phyloP scores from a whole-genome alignment of 2,113 vertebrate species.

The Dasyurus viverrinus region DNA sequence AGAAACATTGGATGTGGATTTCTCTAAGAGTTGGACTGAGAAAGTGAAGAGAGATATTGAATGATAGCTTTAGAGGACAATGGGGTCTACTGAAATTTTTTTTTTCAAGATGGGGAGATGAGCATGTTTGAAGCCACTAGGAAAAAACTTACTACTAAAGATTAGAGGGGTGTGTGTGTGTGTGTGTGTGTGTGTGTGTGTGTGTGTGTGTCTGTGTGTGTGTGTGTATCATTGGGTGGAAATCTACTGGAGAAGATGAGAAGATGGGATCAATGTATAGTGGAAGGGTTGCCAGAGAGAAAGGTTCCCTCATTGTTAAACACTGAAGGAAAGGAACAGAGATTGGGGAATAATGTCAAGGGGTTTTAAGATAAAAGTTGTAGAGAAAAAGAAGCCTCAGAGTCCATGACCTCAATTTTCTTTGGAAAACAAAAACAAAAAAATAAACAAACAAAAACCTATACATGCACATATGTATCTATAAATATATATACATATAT shows the following conservation, averaged over 20 bases:
- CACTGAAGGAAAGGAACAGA: neutral
- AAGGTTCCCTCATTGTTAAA: neutral
- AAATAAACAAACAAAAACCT: too few species aligned
- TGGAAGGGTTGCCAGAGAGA: neutral
- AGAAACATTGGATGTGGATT: neutral
- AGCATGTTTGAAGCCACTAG: neutral
- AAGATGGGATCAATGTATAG: neutral
- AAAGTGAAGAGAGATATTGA: neutral
- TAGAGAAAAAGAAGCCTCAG: neutral
- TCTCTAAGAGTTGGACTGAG: neutral
- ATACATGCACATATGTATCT: neutral
- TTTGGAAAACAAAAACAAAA: neutral
- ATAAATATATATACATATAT: neutral
- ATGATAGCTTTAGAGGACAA: neutral
- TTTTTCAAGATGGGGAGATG: neutral
- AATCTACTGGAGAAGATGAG: neutral
- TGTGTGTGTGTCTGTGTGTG: too few species aligned
- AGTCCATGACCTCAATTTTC: neutral
- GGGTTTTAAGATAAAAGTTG: neutral
- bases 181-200: fast-evolving
- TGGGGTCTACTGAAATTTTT: neutral
- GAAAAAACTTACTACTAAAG: neutral
- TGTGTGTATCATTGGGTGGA: neutral
- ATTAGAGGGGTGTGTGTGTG: neutral
- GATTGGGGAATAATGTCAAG: neutral